Evolutionary conservation across 2,888 invertebrate genomes (phyloP).

Genomic region (Acanthoscelides obtectus): DNA sequence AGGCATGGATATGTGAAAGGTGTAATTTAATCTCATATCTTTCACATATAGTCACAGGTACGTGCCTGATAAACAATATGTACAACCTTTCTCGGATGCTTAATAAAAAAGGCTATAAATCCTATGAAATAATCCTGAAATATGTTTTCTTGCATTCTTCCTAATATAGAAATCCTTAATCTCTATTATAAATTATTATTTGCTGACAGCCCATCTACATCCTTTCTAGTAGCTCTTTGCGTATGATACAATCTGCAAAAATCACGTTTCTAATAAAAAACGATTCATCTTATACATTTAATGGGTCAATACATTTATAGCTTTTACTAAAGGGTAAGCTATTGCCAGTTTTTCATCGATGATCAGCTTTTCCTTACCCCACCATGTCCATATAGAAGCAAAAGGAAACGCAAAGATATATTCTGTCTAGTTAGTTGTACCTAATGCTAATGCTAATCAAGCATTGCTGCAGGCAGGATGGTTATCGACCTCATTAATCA

Average conservation of each 20-base stretch:
- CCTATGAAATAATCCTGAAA: not conserved
- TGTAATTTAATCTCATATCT: not conserved
- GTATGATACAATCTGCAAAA: conserved; percentile 1
- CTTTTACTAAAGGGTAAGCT: too few species aligned
- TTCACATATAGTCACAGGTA: not conserved
- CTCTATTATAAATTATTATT: not conserved
- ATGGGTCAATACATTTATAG: not conserved
- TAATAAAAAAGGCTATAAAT: not conserved
- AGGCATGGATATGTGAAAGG: not conserved
- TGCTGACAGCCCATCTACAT: not conserved
- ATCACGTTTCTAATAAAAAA: not conserved
- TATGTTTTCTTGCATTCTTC: not conserved
- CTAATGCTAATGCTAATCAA: too few species aligned
- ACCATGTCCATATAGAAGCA: too few species aligned
- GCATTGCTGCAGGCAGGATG: too few species aligned
- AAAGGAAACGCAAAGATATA: too few species aligned
- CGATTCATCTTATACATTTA: not conserved
- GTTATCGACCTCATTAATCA: too few species aligned
- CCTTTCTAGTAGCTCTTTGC: not conserved
- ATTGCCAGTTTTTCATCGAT: too few species aligned
- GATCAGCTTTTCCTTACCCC: too few species aligned
- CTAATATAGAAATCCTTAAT: not conserved
- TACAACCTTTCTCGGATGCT: not conserved
- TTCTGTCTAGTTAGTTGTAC: too few species aligned
- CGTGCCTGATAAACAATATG: not conserved